Percentiles rank a stretch among this genome's conserved stretches.
Conservation (phyloP, 2,888 invertebrate species). For the Myathropa florea region DNA sequence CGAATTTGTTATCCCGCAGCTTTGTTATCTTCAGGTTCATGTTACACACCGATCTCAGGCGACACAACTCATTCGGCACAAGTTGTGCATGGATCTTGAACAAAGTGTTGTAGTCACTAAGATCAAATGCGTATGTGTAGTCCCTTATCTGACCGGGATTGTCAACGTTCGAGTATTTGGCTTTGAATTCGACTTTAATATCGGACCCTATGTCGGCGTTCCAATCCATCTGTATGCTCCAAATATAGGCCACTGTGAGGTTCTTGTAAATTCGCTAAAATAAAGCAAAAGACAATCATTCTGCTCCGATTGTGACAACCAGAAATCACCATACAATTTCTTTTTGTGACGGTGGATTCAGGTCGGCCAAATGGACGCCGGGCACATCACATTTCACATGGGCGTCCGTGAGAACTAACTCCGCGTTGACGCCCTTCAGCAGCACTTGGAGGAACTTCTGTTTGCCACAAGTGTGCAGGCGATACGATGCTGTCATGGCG, state of each 20-base stretch:
- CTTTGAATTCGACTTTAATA: slow-evolving; percentile 85
- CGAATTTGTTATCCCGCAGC: slow-evolving; percentile 81
- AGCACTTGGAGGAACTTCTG: slow-evolving; percentile 92
- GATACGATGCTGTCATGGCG: slow-evolving; percentile 90
- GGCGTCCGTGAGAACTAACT: slow-evolving; percentile 81
- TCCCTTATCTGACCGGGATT: slow-evolving; percentile 78
- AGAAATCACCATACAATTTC: slow-evolving; percentile 81
- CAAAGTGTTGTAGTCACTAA: slow-evolving; percentile 92
- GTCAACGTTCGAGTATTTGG: slow-evolving; percentile 82
- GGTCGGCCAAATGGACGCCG: slow-evolving; percentile 84
- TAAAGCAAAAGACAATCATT: slow-evolving; percentile 11
- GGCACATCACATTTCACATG: slow-evolving; percentile 83
- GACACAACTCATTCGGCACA: slow-evolving; percentile 92
- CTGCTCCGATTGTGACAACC: neutral
- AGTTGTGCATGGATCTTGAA: slow-evolving; percentile 87
- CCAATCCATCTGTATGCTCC: slow-evolving; percentile 88
- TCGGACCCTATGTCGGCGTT: slow-evolving; percentile 83
- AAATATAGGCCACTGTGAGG: slow-evolving; percentile 90
- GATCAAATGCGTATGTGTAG: slow-evolving; percentile 88
- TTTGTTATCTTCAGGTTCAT: slow-evolving; percentile 88
- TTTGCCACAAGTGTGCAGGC: slow-evolving; percentile 91
- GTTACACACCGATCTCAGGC: slow-evolving; percentile 93
- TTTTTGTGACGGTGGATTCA: slow-evolving; percentile 85
- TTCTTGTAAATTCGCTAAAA: slow-evolving; percentile 86
- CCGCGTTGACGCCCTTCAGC: slow-evolving; percentile 84